These are phyloP conservation scores for Nephila pilipes DNA, from an alignment of 1,140 invertebrate genomes.

Conservation along the genomic window DNA sequence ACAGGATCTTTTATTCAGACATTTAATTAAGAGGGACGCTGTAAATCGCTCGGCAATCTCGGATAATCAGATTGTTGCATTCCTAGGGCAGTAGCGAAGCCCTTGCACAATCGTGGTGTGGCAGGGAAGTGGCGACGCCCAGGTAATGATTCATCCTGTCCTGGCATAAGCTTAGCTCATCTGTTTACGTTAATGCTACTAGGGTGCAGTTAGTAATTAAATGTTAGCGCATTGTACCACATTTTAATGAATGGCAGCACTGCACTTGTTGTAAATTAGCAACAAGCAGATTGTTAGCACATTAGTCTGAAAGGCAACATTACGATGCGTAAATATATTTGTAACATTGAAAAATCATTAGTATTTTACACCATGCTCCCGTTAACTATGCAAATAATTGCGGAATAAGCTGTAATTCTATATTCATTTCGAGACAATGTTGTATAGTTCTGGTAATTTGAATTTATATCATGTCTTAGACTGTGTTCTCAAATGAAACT, in stretches of 20 bases:
- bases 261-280: conserved; percentile 26
- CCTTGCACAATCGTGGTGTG: neutral
- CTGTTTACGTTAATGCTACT: conserved; percentile 20
- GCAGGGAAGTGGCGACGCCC: conserved; percentile 20
- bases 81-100: neutral
- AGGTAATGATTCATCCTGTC: conserved; percentile 41
- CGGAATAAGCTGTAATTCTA: too few relatives aligned
- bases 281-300: conserved; percentile 1
- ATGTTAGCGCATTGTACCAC: conserved; percentile 34
- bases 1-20: conserved; percentile 54
- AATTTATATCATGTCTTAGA: too few relatives aligned
- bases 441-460: too few relatives aligned
- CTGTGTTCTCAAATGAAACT: too few relatives aligned
- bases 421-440: too few relatives aligned
- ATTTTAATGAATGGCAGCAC: conserved; percentile 15
- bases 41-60: conserved; percentile 51
- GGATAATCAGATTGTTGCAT: conserved; percentile 45
- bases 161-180: conserved; percentile 25
- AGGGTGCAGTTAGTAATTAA: conserved; percentile 31
- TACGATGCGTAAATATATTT: neutral
- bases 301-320: neutral
- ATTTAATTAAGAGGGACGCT: conserved; percentile 58
- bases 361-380: too few relatives aligned
- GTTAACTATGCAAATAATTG: too few relatives aligned
- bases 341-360: neutral